Percentiles rank a stretch among this genome's conserved stretches.
Conservation (phyloP, 2,113 vertebrate genomes). For the Pomatorhinus ruficollis region DNA sequence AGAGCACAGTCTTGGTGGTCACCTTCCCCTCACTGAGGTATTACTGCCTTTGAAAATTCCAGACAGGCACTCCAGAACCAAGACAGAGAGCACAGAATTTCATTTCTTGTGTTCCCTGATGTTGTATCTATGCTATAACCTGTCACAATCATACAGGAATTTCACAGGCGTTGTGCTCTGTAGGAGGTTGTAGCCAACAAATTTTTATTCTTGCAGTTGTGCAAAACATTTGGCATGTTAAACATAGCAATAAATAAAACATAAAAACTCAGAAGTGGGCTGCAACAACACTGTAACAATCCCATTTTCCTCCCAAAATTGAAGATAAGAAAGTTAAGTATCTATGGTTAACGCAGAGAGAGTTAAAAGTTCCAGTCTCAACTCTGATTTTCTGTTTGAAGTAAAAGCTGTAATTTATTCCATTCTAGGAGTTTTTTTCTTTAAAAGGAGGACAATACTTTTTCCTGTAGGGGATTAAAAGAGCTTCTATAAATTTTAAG, state of each 20-base stretch:
- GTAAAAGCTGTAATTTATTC: not conserved
- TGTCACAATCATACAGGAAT: not conserved
- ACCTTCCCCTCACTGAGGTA: not conserved
- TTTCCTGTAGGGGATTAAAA: not conserved
- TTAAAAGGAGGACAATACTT: not conserved
- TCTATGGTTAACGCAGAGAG: not conserved
- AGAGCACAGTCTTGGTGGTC: not conserved
- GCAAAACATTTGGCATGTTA: not conserved
- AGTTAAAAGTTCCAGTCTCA: not conserved
- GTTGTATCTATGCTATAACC: not conserved
- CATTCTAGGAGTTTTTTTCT: not conserved
- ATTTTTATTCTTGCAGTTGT: not conserved
- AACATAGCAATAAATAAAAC: not conserved
- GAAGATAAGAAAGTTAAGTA: not conserved
- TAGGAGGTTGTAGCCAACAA: not conserved
- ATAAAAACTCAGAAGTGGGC: not conserved
- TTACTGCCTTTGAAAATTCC: not conserved
- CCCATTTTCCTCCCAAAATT: not conserved
- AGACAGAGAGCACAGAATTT: not conserved
- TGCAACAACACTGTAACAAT: not conserved
- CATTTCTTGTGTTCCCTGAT: not conserved
- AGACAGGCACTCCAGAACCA: not conserved
- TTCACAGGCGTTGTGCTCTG: not conserved
- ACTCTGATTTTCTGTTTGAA: not conserved
- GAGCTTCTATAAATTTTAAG: not conserved